Percentiles rank a stretch among this genome's conserved stretches.
Evolutionary conservation across 2,113 vertebrate species (phyloP).

Genomic region (Eublepharis macularius): DNA sequence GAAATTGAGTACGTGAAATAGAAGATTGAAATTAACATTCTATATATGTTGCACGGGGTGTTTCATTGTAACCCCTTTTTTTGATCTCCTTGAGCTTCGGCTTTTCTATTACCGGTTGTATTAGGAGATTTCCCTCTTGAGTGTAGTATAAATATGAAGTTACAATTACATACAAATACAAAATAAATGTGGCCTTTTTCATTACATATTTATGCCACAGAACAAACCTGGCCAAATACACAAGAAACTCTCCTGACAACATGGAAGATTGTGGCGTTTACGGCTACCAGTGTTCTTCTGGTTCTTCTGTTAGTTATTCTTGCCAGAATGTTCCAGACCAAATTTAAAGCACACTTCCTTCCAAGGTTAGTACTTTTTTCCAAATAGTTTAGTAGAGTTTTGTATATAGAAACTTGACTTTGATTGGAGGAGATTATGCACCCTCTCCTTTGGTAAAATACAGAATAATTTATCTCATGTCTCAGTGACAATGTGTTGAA

Average conservation of each 20-base stretch:
- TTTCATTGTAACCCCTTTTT: too few species aligned
- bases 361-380: slow-evolving; percentile 73
- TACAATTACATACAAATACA: neutral
- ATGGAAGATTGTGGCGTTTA: slow-evolving; percentile 89
- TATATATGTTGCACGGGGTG: too few species aligned
- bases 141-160: slow-evolving; percentile 11
- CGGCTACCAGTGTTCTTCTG: slow-evolving; percentile 85
- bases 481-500: neutral
- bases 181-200: neutral
- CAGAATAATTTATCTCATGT: neutral
- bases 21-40: too few species aligned
- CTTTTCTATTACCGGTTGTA: too few species aligned
- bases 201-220: slow-evolving; percentile 62
- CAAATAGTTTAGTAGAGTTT: neutral
- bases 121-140: too few species aligned
- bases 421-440: neutral
- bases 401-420: neutral
- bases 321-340: slow-evolving; percentile 85
- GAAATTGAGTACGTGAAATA: too few species aligned
- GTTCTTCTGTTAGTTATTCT: slow-evolving; percentile 84
- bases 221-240: slow-evolving; percentile 81
- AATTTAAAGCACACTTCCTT: slow-evolving; percentile 84
- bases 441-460: neutral
- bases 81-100: too few species aligned
- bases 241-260: slow-evolving; percentile 84